These are phyloP conservation scores for Dicrostonyx torquatus DNA, from an alignment of 2,797 vertebrate genomes.

Conservation along the genomic window DNA sequence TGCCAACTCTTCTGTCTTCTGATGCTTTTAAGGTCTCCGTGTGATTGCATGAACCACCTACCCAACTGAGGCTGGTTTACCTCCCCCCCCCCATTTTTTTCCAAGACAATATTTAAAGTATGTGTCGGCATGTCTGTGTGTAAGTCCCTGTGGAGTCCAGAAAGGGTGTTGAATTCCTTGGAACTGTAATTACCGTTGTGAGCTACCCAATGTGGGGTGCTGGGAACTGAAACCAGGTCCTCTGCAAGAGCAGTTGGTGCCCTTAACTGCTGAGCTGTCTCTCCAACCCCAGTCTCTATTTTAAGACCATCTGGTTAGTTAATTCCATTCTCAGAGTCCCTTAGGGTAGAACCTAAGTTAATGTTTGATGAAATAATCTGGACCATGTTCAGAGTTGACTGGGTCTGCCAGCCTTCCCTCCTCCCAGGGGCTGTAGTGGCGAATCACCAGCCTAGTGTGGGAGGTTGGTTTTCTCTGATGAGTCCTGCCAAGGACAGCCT, in stretches of 20 bases:
- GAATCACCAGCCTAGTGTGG: not conserved
- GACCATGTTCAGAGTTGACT: not conserved
- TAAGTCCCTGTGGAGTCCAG: not conserved
- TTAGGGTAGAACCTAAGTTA: not conserved
- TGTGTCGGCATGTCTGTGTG: not conserved
- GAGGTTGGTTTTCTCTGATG: not conserved
- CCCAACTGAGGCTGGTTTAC: not conserved
- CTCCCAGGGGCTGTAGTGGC: not conserved
- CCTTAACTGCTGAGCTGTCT: not conserved
- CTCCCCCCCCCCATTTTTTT: too few relatives aligned
- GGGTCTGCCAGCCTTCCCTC: not conserved
- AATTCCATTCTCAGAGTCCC: not conserved
- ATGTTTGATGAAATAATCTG: conserved; percentile 8
- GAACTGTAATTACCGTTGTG: not conserved
- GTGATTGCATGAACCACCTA: not conserved
- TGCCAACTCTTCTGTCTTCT: not conserved
- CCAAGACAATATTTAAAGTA: not conserved
- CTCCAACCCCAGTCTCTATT: not conserved
- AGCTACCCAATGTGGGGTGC: not conserved
- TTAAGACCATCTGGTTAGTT: not conserved
- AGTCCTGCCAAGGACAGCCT: not conserved
- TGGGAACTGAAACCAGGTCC: not conserved
- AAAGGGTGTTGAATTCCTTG: not conserved
- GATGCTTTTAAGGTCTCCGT: not conserved
- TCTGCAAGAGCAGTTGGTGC: not conserved